phyloP scores from a whole-genome alignment of 2,797 vertebrate genomes.

The Sebastiscus albofasciatus region DNA sequence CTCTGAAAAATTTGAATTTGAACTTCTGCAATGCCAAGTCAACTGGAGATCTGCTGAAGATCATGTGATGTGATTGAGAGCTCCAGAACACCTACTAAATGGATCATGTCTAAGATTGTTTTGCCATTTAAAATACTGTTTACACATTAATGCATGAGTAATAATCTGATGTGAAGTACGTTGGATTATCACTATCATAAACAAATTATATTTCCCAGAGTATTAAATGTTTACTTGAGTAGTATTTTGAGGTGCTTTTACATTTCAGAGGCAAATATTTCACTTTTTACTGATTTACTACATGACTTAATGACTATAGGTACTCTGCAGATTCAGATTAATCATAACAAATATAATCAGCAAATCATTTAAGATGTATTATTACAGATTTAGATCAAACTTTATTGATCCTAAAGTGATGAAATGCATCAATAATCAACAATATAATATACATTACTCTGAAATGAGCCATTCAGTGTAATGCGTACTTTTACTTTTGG shows the following conservation, averaged over 20 bases:
- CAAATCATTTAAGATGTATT: too few species aligned
- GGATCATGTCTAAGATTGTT: not conserved
- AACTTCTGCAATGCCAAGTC: not conserved
- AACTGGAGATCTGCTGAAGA: not conserved
- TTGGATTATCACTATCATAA: not conserved
- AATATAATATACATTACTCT: not conserved
- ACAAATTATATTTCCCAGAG: not conserved
- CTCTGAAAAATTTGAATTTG: not conserved
- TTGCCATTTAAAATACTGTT: not conserved
- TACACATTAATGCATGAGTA: not conserved
- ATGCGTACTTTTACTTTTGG: fast-evolving
- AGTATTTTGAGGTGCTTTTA: too few species aligned
- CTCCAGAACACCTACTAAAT: not conserved
- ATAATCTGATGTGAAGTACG: not conserved
- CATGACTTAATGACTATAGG: fast-evolving
- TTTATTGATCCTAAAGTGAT: not conserved
- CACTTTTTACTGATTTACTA: not conserved
- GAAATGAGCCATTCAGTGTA: not conserved
- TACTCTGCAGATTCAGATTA: not conserved
- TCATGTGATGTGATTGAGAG: not conserved
- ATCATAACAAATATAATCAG: too few species aligned
- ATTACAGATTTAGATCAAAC: too few species aligned
- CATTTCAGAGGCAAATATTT: not conserved
- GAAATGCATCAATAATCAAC: not conserved
- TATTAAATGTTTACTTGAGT: not conserved